Conservation (phyloP, 2,888 invertebrate genomes). For the Drosophila tanythrix region DNA sequence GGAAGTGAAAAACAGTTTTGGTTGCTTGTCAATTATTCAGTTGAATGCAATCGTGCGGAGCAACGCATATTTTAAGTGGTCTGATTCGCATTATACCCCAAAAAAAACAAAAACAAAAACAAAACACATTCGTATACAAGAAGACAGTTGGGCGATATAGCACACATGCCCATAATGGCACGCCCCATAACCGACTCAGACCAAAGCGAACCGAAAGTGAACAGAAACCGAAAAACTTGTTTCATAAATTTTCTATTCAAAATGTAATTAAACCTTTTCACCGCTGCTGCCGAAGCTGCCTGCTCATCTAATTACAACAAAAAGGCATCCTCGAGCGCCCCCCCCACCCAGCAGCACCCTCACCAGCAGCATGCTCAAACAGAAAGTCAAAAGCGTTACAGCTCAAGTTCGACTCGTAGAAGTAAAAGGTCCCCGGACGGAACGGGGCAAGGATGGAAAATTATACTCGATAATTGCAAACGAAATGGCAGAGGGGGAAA, state of each 20-base stretch:
- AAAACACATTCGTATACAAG: neutral
- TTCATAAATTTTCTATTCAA: constrained; percentile 80
- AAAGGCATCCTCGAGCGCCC: constrained; percentile 55
- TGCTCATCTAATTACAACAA: constrained; percentile 78
- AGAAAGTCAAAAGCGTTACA: constrained; percentile 16
- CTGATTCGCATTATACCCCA: constrained; percentile 49
- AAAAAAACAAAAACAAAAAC: neutral
- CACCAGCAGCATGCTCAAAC: neutral
- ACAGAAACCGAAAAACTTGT: constrained; percentile 74
- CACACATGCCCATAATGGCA: constrained; percentile 72
- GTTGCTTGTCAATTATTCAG: constrained; percentile 60
- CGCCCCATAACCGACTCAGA: constrained; percentile 28
- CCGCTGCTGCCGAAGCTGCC: constrained; percentile 46
- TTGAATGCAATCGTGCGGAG: constrained; percentile 44
- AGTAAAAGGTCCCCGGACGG: constrained; percentile 18
- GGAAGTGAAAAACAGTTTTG: constrained; percentile 44
- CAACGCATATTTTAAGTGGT: constrained; percentile 57
- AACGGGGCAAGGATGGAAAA: constrained; percentile 23
- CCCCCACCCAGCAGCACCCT: constrained; percentile 7
- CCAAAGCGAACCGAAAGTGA: constrained; percentile 37
- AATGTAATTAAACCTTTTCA: constrained; percentile 79
- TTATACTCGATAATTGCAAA: constrained; percentile 79
- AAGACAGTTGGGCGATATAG: constrained; percentile 56
- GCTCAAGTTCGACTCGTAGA: constrained; percentile 29
- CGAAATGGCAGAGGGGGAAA: constrained; percentile 53